Conservation (phyloP, 2,888 invertebrate genomes). For the Periphyllus acericola region DNA sequence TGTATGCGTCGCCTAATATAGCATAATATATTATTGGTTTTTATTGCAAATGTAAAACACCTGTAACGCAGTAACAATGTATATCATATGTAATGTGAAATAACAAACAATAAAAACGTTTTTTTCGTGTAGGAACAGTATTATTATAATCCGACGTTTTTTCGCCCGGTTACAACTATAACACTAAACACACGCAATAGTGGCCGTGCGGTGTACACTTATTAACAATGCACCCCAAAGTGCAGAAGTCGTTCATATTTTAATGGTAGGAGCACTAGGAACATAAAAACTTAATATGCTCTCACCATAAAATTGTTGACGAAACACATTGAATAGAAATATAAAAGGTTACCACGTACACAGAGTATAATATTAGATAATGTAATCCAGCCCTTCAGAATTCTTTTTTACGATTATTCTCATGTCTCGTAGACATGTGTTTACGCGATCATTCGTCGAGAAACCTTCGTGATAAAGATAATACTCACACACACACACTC, state of each 20-base stretch:
- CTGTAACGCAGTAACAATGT: background rate
- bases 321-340: constrained; percentile 1
- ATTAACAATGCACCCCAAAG: constrained; percentile 14
- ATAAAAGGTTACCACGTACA: background rate
- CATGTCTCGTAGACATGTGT: background rate
- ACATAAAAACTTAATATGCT: background rate
- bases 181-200: background rate
- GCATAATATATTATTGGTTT: background rate
- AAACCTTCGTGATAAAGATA: background rate
- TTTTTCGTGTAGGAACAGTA: background rate
- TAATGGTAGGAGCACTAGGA: background rate
- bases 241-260: constrained; percentile 23
- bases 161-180: background rate
- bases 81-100: background rate
- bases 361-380: background rate
- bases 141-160: constrained; percentile 5
- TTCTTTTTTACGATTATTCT: constrained; percentile 18
- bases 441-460: background rate
- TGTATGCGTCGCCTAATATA: background rate
- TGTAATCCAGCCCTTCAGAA: constrained; percentile 5
- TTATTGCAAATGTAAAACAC: background rate
- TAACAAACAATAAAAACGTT: constrained; percentile 24
- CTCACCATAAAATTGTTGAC: constrained; percentile 15
- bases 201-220: background rate
- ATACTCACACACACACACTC: background rate